A percentile compares a stretch with the other conserved stretches of the same genome.
Evolutionary conservation across 1,140 invertebrate species (phyloP).

Genomic region (Bacillus rossius): DNA sequence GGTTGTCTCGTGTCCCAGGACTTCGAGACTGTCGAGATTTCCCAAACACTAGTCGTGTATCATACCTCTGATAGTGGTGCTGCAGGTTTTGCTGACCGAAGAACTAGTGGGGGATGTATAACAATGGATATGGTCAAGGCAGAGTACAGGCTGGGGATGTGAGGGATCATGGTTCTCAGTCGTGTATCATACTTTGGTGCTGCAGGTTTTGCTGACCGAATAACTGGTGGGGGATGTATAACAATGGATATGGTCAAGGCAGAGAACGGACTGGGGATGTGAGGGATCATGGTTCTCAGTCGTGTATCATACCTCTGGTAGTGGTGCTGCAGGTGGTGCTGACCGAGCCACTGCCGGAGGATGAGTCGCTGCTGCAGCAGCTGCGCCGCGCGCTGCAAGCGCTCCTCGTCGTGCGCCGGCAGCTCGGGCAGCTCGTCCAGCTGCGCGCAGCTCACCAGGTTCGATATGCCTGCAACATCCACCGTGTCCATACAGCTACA

Average conservation of each 20-base stretch:
- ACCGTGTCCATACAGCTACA: neutral
- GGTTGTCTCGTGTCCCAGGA: too few relatives aligned
- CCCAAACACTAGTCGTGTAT: too few relatives aligned
- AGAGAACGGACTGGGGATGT: too few relatives aligned
- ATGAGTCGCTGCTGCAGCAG: slow-evolving; percentile 73
- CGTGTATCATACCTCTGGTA: slow-evolving; percentile 70
- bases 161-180: too few relatives aligned
- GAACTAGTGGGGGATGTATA: slow-evolving; percentile 75
- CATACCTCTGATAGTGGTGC: slow-evolving; percentile 67
- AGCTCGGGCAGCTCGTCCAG: slow-evolving; percentile 65
- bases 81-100: slow-evolving; percentile 64
- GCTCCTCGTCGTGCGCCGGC: slow-evolving; percentile 70
- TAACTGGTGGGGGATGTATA: slow-evolving; percentile 75
- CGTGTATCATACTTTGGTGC: slow-evolving; percentile 66
- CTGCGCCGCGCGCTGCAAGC: slow-evolving; percentile 66
- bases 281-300: too few relatives aligned
- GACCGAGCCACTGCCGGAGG: slow-evolving; percentile 70
- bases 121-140: too few relatives aligned
- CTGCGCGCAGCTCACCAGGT: slow-evolving; percentile 63
- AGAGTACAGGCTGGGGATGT: too few relatives aligned
- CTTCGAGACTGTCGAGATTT: too few relatives aligned
- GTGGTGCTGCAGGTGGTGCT: slow-evolving; percentile 65
- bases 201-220: slow-evolving; percentile 64
- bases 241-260: too few relatives aligned
- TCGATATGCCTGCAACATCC: slow-evolving; percentile 64